These are phyloP conservation scores for Clarias magur DNA, from an alignment of 2,113 vertebrate genomes.

Conservation along the genomic window DNA sequence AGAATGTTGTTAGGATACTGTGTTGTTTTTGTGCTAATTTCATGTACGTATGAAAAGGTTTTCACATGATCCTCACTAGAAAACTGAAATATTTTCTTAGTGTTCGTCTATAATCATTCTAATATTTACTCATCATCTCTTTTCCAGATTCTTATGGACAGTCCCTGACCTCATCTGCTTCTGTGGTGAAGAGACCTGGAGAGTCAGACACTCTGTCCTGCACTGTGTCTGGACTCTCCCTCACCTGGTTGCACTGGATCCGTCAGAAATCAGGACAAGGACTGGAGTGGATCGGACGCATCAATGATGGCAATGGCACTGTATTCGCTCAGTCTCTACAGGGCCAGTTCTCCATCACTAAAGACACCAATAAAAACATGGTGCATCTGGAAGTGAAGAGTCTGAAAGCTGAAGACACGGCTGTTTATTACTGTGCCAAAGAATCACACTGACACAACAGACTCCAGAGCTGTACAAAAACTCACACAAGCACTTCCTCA, in stretches of 20 bases:
- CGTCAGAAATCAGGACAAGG: constrained; percentile 47
- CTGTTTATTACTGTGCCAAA: too few species aligned
- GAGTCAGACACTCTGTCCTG: neutral
- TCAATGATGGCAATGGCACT: too few species aligned
- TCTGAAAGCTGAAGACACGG: too few species aligned
- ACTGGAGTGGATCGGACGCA: constrained; percentile 32
- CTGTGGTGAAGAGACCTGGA: neutral
- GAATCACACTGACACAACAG: too few species aligned
- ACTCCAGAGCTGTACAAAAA: too few species aligned
- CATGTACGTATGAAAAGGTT: neutral
- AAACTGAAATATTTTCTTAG: neutral
- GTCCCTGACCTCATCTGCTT: constrained; percentile 1
- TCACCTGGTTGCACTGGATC: constrained; percentile 36
- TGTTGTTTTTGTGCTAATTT: neutral
- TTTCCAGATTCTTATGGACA: neutral
- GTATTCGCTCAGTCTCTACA: too few species aligned
- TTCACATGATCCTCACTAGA: neutral
- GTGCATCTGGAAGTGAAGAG: too few species aligned
- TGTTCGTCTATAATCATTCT: neutral
- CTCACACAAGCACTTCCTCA: too few species aligned
- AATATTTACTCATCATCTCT: neutral
- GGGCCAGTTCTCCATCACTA: too few species aligned
- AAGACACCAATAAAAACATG: too few species aligned
- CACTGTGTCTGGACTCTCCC: neutral
- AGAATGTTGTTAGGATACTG: neutral